Evolutionary conservation across 37 sponge, comb jelly and placozoan genomes (phyloP), one percentile per base, ranked within the genome.

Genomic region (Halichondria panicea): DNA sequence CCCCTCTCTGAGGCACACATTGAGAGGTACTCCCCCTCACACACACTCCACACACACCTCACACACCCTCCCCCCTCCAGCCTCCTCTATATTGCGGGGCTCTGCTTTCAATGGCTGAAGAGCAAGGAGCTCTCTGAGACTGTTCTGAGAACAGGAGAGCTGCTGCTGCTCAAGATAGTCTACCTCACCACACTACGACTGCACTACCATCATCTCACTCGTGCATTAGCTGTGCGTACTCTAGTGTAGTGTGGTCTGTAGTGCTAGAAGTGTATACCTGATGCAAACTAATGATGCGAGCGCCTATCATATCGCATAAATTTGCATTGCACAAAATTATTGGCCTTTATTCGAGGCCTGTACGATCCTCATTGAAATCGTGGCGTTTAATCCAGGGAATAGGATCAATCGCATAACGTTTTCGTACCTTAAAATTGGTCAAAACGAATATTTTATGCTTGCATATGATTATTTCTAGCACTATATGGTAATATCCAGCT

Each of bases 31-130:
- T 36, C 36, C 43, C 68, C 5, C 5, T 67, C 3, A 22, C 43
- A 21, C 66, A 9, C 6, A 35, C 19, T 9, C 18, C 15, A 48
- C 13, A 15, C 52, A 48, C 52, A 48, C 11, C 15, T 18, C 15
- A 48, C 11, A 48, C 15, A 48, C 11, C 27, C 43, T 52, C 3
- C 30, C 37, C 11, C 33, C 4, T 39, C 22, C 67, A 85, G 82
- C 40, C 64, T 91, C 60, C 33, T 91, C 55, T 85, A 91, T 70
- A 77, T 91, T 28, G 71, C 78, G 43, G 82, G 86, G 6, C 82
- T 91, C 41, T 81, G 86, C 38, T 85, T 73, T 48, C 76, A 81
- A 43, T 91, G 91, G 91, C 58, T 91, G 46, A 91, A 91, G 71
- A 81, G 81, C 65, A 87, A 81, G 66, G 46, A 65, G 33, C 24